These are phyloP conservation scores for Embiotoca jacksoni DNA, from an alignment of 2,113 vertebrate species.

Conservation along the genomic window DNA sequence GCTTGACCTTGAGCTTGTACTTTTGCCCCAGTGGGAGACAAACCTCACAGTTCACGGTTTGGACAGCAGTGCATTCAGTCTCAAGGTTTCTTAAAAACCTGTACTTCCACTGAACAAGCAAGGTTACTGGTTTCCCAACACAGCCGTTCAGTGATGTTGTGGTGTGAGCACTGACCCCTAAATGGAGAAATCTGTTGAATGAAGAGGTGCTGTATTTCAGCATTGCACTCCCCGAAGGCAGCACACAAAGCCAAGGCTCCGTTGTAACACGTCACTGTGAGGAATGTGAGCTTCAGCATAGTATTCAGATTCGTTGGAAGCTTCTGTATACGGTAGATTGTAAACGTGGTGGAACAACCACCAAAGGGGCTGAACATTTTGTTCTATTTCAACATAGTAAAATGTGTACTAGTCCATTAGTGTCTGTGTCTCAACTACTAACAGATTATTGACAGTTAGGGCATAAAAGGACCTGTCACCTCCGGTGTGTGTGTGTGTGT, in stretches of 20 bases:
- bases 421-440: too few relatives aligned
- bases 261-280: slow-evolving; percentile 74
- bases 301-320: slow-evolving; percentile 11
- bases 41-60: slow-evolving; percentile 8
- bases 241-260: slow-evolving; percentile 41
- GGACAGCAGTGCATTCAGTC: slow-evolving; percentile 43
- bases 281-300: slow-evolving; percentile 68
- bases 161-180: slow-evolving; percentile 37
- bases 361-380: too few relatives aligned
- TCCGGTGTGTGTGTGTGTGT: too few relatives aligned
- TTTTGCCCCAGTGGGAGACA: neutral
- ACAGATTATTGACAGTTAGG: too few relatives aligned
- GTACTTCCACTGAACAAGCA: neutral
- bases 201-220: slow-evolving; percentile 69
- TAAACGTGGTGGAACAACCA: too few relatives aligned
- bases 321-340: neutral
- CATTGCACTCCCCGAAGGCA: slow-evolving; percentile 64
- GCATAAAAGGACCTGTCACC: too few relatives aligned
- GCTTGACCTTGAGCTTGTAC: neutral
- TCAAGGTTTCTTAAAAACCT: slow-evolving; percentile 8
- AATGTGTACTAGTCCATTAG: too few relatives aligned
- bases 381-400: too few relatives aligned
- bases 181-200: slow-evolving; percentile 35
- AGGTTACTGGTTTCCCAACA: neutral
- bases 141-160: slow-evolving; percentile 21